Evolutionary conservation across 2,113 vertebrate genomes (phyloP).

Genomic region (Rhinolophus ferrumequinum): DNA sequence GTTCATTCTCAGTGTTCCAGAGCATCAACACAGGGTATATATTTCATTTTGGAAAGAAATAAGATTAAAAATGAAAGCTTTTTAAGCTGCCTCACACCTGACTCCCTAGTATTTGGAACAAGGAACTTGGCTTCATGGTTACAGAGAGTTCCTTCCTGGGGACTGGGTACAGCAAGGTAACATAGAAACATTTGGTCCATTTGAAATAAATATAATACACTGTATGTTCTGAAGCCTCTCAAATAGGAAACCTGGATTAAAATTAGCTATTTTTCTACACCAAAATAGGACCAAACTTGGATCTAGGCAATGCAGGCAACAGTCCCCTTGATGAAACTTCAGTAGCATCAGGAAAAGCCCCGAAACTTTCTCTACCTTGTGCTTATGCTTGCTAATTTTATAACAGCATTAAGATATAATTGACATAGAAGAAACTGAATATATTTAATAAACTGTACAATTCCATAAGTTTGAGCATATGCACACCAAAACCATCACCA

Average conservation of each 20-base stretch:
- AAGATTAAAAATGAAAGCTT: not conserved
- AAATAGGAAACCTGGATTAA: not conserved
- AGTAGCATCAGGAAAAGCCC: not conserved
- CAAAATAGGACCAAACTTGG: not conserved
- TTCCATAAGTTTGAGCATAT: not conserved
- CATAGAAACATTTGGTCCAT: not conserved
- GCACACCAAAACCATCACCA: not conserved
- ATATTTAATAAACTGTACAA: not conserved
- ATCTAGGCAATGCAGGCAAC: not conserved
- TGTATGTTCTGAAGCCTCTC: not conserved
- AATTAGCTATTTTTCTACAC: not conserved
- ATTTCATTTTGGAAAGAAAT: constrained; percentile 59
- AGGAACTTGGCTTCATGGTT: not conserved
- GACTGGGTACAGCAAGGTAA: not conserved
- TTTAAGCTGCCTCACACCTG: not conserved
- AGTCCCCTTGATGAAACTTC: not conserved
- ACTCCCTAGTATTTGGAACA: not conserved
- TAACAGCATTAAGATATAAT: not conserved
- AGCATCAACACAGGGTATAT: not conserved
- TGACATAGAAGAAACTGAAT: not conserved
- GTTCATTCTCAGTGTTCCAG: constrained; percentile 25
- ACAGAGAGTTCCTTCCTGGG: not conserved
- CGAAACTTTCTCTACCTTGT: not conserved
- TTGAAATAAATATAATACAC: not conserved
- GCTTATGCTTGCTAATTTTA: not conserved